A percentile compares a stretch with the other conserved stretches of the same genome.
Evolutionary conservation across 2,888 invertebrate species (phyloP).

Genomic region (Melangyna quadrimaculata): DNA sequence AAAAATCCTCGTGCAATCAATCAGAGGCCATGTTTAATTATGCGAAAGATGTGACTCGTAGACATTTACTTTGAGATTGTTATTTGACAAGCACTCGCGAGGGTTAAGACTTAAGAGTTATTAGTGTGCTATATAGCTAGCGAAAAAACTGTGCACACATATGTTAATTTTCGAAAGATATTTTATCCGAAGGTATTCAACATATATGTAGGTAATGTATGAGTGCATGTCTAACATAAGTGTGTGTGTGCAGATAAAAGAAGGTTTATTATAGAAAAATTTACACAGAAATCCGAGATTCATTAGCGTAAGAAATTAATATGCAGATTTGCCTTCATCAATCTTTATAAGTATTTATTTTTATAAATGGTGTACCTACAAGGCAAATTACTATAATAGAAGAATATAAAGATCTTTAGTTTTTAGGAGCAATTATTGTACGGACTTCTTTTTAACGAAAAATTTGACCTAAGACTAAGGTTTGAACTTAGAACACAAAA

Average conservation of each 20-base stretch:
- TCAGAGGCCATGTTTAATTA: constrained; percentile 64
- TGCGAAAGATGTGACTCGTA: constrained; percentile 54
- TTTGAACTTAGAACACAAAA: too few species aligned
- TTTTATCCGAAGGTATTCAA: neutral
- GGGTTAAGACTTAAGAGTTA: constrained; percentile 44
- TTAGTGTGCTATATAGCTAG: constrained; percentile 7
- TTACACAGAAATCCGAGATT: constrained; percentile 3
- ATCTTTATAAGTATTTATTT: neutral
- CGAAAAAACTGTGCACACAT: neutral
- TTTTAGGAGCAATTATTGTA: too few species aligned
- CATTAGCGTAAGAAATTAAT: constrained; percentile 31
- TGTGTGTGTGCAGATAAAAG: neutral
- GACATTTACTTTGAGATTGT: constrained; percentile 45
- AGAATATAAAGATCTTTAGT: too few species aligned
- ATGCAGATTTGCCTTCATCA: constrained; percentile 12
- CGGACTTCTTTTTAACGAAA: too few species aligned
- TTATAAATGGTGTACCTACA: neutral
- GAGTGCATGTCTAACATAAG: too few species aligned
- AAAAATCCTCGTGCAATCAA: constrained; percentile 62
- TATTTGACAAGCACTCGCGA: constrained; percentile 27
- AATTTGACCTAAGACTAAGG: too few species aligned
- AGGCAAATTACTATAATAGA: too few species aligned
- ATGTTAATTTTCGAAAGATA: constrained; percentile 11
- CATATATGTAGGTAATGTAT: neutral
- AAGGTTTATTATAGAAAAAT: neutral